A percentile compares a stretch with the other conserved stretches of the same genome.
Evolutionary conservation across 2,888 invertebrate genomes (phyloP).

Genomic region (Ochlodes sylvanus): DNA sequence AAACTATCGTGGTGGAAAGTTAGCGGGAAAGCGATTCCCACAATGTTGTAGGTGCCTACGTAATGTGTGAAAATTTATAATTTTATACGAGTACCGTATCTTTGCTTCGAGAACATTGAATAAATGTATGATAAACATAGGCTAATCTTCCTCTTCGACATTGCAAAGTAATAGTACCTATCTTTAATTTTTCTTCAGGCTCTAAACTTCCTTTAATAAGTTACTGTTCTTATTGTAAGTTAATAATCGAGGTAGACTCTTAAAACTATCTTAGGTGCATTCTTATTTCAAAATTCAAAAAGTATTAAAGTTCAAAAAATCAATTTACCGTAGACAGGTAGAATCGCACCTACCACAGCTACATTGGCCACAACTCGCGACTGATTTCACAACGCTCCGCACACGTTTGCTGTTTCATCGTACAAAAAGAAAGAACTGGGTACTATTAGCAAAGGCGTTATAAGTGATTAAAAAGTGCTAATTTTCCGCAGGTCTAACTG

Average conservation of each 20-base stretch:
- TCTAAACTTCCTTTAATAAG: too few relatives aligned
- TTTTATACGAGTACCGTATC: constrained; percentile 22
- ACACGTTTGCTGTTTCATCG: not conserved
- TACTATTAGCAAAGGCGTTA: constrained; percentile 17
- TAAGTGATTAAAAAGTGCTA: constrained; percentile 45
- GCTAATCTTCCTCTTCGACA: too few relatives aligned
- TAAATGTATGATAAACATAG: not conserved
- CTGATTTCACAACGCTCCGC: not conserved
- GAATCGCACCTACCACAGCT: too few relatives aligned
- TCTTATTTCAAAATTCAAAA: too few relatives aligned
- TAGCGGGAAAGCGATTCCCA: constrained; percentile 30
- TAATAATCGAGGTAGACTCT: too few relatives aligned
- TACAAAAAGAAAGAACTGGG: constrained; percentile 37
- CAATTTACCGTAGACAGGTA: not conserved
- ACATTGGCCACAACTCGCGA: too few relatives aligned
- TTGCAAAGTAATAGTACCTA: too few relatives aligned
- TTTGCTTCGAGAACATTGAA: not conserved
- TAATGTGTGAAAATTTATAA: constrained; percentile 31
- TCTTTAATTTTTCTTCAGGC: too few relatives aligned
- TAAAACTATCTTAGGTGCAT: too few relatives aligned
- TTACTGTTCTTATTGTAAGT: too few relatives aligned
- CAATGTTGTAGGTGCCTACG: constrained; percentile 9
- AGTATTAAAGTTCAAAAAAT: too few relatives aligned
- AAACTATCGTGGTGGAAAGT: constrained; percentile 23
- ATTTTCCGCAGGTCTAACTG: constrained; percentile 42